phyloP scores from a whole-genome alignment of 2,888 invertebrate species.

The Drosophila robusta region DNA sequence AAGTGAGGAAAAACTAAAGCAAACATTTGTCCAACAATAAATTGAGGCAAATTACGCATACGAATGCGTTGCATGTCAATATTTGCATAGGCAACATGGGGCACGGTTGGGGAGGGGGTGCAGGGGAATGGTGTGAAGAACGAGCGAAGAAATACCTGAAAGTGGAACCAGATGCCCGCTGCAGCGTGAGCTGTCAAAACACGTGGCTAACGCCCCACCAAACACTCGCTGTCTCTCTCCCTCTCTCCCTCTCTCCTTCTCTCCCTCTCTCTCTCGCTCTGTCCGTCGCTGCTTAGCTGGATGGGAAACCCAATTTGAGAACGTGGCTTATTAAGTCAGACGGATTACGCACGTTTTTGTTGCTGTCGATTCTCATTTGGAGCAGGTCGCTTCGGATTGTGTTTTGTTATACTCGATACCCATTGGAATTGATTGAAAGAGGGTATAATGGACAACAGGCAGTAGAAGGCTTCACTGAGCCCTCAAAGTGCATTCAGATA shows the following conservation, averaged over 20 bases:
- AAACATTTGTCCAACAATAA: constrained; percentile 59
- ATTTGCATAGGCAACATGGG: constrained; percentile 61
- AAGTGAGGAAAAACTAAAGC: constrained; percentile 25
- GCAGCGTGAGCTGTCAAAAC: constrained; percentile 27
- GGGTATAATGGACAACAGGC: neutral
- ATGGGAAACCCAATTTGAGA: constrained; percentile 49
- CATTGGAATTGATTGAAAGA: neutral
- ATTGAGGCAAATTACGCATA: constrained; percentile 72
- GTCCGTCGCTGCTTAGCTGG: neutral
- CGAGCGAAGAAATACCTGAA: constrained; percentile 4
- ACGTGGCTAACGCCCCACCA: constrained; percentile 29
- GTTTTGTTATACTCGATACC: neutral
- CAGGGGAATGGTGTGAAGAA: neutral
- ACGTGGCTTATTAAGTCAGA: constrained; percentile 79
- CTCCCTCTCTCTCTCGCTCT: neutral
- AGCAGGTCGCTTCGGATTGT: constrained; percentile 33
- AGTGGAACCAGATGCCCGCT: constrained; percentile 11
- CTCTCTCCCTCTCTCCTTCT: neutral
- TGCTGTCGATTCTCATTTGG: constrained; percentile 38
- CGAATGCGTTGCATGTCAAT: constrained; percentile 64
- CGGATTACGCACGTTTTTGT: constrained; percentile 62
- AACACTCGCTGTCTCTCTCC: neutral
- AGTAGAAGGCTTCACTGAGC: too few species aligned
- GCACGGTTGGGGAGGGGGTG: neutral
- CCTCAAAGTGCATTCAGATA: too few species aligned